A percentile compares a stretch with the other conserved stretches of the same genome.
These are phyloP conservation scores for Melanargia galathea DNA, from an alignment of 2,888 invertebrate genomes.

Conservation along the genomic window DNA sequence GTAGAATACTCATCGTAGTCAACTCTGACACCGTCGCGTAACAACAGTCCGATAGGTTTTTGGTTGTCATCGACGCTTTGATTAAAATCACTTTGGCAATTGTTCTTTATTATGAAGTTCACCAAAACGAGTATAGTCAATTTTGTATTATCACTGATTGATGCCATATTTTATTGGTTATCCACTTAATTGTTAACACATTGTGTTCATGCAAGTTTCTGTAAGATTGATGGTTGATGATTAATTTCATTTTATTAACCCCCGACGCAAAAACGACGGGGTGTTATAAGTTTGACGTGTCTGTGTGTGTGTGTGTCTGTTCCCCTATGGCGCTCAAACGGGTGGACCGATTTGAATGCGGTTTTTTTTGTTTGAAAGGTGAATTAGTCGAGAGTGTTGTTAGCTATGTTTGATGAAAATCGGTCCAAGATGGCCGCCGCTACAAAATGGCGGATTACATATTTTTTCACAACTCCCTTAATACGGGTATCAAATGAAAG, in stretches of 20 bases:
- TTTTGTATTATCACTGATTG: conserved; percentile 26
- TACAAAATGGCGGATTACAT: too few species aligned
- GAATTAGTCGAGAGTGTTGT: too few species aligned
- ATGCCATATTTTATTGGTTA: conserved; percentile 34
- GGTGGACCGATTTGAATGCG: too few species aligned
- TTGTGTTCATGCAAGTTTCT: conserved; percentile 1
- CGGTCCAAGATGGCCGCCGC: too few species aligned
- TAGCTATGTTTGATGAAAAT: too few species aligned
- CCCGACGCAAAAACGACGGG: too few species aligned
- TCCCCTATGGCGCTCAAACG: too few species aligned
- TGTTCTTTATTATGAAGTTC: conserved; percentile 32
- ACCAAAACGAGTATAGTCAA: conserved; percentile 36
- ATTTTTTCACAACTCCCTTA: too few species aligned
- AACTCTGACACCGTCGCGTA: conserved; percentile 20
- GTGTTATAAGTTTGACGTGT: too few species aligned
- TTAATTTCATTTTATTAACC: neutral
- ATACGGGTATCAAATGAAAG: too few species aligned
- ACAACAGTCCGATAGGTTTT: conserved; percentile 4
- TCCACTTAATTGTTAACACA: conserved; percentile 10
- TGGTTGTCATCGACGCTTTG: conserved; percentile 6
- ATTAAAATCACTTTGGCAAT: conserved; percentile 34
- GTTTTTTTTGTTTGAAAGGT: too few species aligned
- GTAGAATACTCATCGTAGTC: conserved; percentile 32
- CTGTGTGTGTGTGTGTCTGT: too few species aligned
- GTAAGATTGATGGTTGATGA: neutral